Evolutionary conservation across 2,797 vertebrate genomes (phyloP).

Genomic region (Emydoidea blandingii): DNA sequence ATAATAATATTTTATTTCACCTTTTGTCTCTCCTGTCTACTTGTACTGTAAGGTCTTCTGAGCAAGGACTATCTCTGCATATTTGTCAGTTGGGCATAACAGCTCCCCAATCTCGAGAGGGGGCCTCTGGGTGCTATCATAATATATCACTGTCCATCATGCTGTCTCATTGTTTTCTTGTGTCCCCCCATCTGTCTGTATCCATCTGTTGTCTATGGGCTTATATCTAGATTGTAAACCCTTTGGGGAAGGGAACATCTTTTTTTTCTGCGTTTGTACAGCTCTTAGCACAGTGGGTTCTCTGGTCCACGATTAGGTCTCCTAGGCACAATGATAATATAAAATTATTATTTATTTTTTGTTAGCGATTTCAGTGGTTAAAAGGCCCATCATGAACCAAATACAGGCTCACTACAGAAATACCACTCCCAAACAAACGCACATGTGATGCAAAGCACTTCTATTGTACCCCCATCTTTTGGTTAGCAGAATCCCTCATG

Average conservation of each 20-base stretch:
- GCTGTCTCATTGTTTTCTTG: background rate
- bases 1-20: background rate
- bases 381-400: accelerated
- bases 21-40: background rate
- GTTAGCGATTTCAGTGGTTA: background rate
- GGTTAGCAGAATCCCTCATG: background rate
- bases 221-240: background rate
- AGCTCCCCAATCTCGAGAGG: background rate
- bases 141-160: background rate
- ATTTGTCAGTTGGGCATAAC: background rate
- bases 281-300: too few species aligned
- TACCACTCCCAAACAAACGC: background rate
- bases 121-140: background rate
- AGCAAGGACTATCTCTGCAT: background rate
- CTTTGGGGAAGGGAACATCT: background rate
- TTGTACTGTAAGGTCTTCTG: background rate
- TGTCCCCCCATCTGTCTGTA: background rate
- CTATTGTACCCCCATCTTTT: background rate
- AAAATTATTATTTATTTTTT: too few species aligned
- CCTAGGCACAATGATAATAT: too few species aligned
- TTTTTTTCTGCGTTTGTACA: too few species aligned
- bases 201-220: background rate
- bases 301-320: too few species aligned
- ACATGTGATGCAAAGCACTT: background rate
- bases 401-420: background rate